Evolutionary conservation across 1,140 invertebrate genomes (phyloP).

Genomic region (Notospermus geniculatus): DNA sequence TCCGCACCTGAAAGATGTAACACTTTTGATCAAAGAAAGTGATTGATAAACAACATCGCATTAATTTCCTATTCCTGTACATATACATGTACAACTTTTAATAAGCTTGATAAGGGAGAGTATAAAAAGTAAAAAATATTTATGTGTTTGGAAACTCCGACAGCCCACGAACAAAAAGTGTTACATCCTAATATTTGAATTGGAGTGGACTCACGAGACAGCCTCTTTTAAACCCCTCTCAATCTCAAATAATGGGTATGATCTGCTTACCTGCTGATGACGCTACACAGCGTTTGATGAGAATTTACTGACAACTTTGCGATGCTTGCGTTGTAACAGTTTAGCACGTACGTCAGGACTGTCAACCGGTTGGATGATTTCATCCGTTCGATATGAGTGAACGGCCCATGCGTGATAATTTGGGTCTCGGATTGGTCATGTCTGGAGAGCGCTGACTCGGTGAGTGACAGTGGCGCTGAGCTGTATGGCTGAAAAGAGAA

Average conservation of each 20-base stretch:
- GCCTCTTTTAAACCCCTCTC: background rate
- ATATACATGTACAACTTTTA: no score
- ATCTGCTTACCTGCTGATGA: conserved; percentile 72
- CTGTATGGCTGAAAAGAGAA: conserved; percentile 64
- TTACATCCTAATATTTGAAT: no score
- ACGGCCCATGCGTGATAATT: conserved; percentile 80
- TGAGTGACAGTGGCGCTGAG: conserved; percentile 71
- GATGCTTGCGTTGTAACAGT: conserved; percentile 82
- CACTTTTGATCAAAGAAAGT: no score
- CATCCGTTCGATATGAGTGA: conserved; percentile 63
- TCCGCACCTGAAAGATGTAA: no score
- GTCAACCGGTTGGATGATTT: conserved; percentile 59
- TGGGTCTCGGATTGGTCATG: conserved; percentile 84
- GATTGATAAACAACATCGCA: no score
- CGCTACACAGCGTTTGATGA: conserved; percentile 78
- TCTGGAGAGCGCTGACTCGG: conserved; percentile 73
- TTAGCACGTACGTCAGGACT: conserved; percentile 80
- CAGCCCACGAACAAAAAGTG: no score
- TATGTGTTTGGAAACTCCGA: no score
- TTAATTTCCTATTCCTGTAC: no score
- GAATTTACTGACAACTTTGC: conserved; percentile 73
- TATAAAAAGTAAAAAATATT: no score
- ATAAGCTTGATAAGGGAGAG: no score
- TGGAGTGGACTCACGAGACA: no score
- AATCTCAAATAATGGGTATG: conserved; percentile 1